Percentiles rank a stretch among this genome's conserved stretches.
These are phyloP conservation scores for Cepphus grylle DNA, from an alignment of 2,113 vertebrate species.

Conservation along the genomic window DNA sequence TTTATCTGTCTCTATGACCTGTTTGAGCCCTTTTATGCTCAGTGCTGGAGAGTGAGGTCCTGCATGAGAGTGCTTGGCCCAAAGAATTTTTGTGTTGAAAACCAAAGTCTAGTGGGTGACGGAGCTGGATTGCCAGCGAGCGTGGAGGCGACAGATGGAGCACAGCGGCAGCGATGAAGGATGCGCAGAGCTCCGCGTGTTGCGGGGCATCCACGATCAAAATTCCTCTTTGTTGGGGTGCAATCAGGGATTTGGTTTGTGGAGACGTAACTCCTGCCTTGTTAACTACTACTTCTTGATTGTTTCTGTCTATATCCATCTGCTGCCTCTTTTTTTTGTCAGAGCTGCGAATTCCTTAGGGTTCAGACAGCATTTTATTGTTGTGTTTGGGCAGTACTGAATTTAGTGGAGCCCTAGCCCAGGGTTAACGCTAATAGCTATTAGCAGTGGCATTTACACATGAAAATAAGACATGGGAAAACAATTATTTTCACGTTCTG, in stretches of 20 bases:
- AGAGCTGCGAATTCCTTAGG: constrained; percentile 23
- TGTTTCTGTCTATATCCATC: constrained; percentile 61
- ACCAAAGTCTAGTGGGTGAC: not conserved
- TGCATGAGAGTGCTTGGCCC: not conserved
- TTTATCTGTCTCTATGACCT: not conserved
- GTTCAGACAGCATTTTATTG: constrained; percentile 9
- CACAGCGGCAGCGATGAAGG: not conserved
- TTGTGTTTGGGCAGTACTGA: not conserved
- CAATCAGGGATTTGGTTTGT: constrained; percentile 39
- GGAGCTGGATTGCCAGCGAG: not conserved
- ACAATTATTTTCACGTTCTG: not conserved
- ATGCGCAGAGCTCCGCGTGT: not conserved
- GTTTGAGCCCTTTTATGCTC: not conserved
- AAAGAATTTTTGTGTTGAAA: not conserved
- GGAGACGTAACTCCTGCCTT: constrained; percentile 34
- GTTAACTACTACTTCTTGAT: constrained; percentile 51
- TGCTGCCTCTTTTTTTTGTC: constrained; percentile 39
- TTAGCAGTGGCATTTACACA: not conserved
- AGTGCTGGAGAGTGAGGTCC: fast-evolving
- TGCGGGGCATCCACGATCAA: not conserved
- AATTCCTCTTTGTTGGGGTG: constrained; percentile 33
- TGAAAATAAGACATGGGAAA: constrained; percentile 1
- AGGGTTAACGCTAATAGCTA: not conserved
- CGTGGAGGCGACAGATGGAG: not conserved
- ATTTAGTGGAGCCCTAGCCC: not conserved